Conservation (phyloP, 2,113 vertebrate genomes). For the Irena cyanogastra region DNA sequence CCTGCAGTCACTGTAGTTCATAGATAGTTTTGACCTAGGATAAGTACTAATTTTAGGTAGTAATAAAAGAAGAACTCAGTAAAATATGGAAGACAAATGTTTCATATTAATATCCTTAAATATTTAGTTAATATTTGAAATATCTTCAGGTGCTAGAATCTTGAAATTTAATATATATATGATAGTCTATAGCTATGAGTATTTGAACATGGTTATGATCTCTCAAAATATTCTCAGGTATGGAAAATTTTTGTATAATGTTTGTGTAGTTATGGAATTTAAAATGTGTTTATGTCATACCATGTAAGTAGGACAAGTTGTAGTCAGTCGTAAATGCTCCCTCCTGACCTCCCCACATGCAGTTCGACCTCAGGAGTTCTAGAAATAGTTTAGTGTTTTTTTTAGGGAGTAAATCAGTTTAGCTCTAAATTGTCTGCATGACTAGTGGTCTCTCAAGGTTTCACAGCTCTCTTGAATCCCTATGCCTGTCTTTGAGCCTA, state of each 20-base stretch:
- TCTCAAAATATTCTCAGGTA: not conserved
- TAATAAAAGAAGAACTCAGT: not conserved
- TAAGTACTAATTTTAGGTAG: not conserved
- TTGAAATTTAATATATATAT: not conserved
- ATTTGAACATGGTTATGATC: not conserved
- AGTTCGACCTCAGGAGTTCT: not conserved
- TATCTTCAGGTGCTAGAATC: not conserved
- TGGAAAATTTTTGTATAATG: not conserved
- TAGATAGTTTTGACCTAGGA: not conserved
- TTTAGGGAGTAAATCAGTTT: not conserved
- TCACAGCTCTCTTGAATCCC: not conserved
- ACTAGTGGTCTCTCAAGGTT: not conserved
- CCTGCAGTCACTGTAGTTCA: not conserved
- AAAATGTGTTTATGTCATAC: not conserved
- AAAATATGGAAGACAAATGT: not conserved
- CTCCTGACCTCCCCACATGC: not conserved
- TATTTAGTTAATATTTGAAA: not conserved
- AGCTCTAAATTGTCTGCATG: not conserved
- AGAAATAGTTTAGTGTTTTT: not conserved
- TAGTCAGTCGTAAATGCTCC: not conserved
- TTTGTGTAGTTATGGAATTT: not conserved
- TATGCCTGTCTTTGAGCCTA: not conserved
- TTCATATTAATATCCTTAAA: not conserved
- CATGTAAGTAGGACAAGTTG: not conserved
- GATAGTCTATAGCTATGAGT: not conserved